Conservation (phyloP, 1,140 invertebrate genomes). For the Heliconius hermathena region DNA sequence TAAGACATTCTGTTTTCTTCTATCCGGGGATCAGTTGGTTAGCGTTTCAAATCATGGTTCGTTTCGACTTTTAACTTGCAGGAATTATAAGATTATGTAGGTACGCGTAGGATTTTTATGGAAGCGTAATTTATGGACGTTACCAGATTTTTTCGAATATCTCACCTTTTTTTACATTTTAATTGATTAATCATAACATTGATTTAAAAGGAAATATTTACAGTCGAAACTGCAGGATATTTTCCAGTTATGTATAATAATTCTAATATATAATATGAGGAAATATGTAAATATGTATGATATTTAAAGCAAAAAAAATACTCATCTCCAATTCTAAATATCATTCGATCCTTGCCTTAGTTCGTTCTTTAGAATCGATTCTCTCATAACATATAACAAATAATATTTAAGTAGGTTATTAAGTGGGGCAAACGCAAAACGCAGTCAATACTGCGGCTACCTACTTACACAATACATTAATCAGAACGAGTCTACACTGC, state of each 20-base stretch:
- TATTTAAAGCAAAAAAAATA: too few relatives aligned
- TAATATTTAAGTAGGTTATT: slow-evolving; percentile 25
- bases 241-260: too few relatives aligned
- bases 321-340: too few relatives aligned
- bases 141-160: not conserved
- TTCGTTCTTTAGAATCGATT: not conserved
- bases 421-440: slow-evolving; percentile 33
- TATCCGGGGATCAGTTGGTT: slow-evolving; percentile 76
- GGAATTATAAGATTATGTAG: slow-evolving; percentile 33
- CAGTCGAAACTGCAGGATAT: too few relatives aligned
- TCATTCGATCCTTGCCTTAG: not conserved
- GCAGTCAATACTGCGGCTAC: slow-evolving; percentile 39
- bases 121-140: not conserved
- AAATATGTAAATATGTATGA: too few relatives aligned
- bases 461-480: slow-evolving; percentile 72
- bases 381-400: not conserved
- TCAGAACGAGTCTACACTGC: slow-evolving; percentile 74
- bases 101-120: not conserved
- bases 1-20: slow-evolving; percentile 80
- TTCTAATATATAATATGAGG: too few relatives aligned
- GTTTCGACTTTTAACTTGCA: slow-evolving; percentile 47
- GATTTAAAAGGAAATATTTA: too few relatives aligned
- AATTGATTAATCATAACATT: not conserved
- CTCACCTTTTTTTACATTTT: not conserved
- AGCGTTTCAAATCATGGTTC: slow-evolving; percentile 74